Evolutionary conservation across 2,113 vertebrate genomes (phyloP), one percentile per base, ranked within the genome.

Genomic region (Austrofundulus limnaeus): DNA sequence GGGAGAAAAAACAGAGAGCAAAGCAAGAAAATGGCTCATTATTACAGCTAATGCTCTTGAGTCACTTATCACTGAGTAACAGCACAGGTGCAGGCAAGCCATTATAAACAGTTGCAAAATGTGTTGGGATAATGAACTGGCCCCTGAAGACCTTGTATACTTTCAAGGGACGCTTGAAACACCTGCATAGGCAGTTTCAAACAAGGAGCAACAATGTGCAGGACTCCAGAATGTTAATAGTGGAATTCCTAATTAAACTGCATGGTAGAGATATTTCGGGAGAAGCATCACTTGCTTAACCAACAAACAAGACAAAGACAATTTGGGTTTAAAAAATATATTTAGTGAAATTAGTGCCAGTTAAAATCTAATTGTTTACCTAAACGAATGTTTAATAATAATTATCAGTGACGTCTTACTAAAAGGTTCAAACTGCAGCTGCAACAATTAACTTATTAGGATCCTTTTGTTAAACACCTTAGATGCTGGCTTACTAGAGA

Each of bases 11-110:
- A 47, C 1, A 13, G 19, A 57, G 38, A 63, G 19, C 19, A 72
- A 70, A 73, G 55, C 11, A 72, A 72, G 70, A 53, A 82, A 82
- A 63, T 41, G 39, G 67, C 81, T 87, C 70, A 77, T 81, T 82
- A 81, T 79, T 80, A 75, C 75, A 64, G 66, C 57, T 74, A 79
- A 81, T 79, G 65, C 74, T 79, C 75, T 69, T 65, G 74, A 83
- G 80, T 79, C 84, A 85, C 77, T 87, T 88, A 89, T 90, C 83
- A 82, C 66, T 60, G 64, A 87, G 79, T 75, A 83, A 79, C 82
- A 85, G 85, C 80, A 70, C 80, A 80, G 82, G 83, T 87, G 76
- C 78, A 61, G 57, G n/a, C 31, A 19, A 75, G 75, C 75, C 74
- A 63, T 80, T 87, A 62, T 52, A 74, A 75, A 84, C 59, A 67